phyloP scores from a whole-genome alignment of 2,797 vertebrate genomes.

The Molossus molossus region DNA sequence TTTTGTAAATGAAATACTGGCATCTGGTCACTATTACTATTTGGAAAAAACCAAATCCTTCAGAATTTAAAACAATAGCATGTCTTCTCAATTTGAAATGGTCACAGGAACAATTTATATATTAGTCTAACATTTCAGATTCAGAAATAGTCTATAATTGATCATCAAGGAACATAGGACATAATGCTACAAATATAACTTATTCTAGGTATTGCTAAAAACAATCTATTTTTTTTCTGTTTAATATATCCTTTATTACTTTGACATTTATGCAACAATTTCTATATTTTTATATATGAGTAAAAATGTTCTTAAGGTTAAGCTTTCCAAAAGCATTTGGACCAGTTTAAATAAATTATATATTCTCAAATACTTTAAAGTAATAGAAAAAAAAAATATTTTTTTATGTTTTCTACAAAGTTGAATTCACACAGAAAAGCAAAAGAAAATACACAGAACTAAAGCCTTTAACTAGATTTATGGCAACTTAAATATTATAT shows the following conservation, averaged over 20 bases:
- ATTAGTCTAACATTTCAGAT: neutral
- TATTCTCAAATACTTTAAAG: slow-evolving; percentile 20
- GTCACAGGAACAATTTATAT: neutral
- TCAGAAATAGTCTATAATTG: neutral
- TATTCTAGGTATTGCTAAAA: slow-evolving; percentile 20
- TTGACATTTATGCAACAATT: slow-evolving; percentile 38
- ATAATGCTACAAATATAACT: neutral
- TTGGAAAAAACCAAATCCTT: neutral
- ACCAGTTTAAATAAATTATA: slow-evolving; percentile 12
- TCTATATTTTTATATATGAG: slow-evolving; percentile 22
- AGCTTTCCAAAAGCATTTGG: slow-evolving; percentile 16
- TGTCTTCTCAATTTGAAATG: slow-evolving; percentile 14
- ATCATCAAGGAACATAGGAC: neutral
- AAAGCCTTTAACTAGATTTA: slow-evolving; percentile 42
- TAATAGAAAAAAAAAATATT: slow-evolving; percentile 35
- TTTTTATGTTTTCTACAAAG: slow-evolving; percentile 13
- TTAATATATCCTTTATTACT: slow-evolving; percentile 11
- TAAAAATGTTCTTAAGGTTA: slow-evolving; percentile 39
- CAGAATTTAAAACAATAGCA: neutral
- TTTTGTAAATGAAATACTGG: slow-evolving; percentile 70
- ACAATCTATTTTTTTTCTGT: neutral
- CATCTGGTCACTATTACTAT: neutral
- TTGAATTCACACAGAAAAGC: slow-evolving; percentile 10
- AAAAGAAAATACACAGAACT: slow-evolving; percentile 3
- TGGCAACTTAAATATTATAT: neutral